These are phyloP conservation scores for Amblyjoppa fuscipennis DNA, from an alignment of 2,888 invertebrate species.

Conservation along the genomic window DNA sequence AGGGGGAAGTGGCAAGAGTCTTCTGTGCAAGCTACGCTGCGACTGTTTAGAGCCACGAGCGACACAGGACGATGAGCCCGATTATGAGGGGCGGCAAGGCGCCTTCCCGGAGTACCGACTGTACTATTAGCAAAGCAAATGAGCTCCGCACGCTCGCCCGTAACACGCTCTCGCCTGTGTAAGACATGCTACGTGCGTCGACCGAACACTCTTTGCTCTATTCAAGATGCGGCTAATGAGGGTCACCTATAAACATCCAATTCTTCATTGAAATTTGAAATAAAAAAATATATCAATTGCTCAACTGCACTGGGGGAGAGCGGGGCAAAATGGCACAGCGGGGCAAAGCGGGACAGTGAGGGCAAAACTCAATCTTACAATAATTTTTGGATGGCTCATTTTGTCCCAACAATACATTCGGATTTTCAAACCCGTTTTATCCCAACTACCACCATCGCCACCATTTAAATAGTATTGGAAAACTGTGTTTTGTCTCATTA, in stretches of 20 bases:
- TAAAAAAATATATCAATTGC: neutral
- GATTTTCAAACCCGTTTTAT: too few relatives aligned
- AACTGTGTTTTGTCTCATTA: neutral
- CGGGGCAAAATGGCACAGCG: too few relatives aligned
- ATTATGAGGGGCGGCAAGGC: conserved; percentile 51
- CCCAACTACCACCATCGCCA: too few relatives aligned
- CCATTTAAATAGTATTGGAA: too few relatives aligned
- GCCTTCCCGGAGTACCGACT: conserved; percentile 28
- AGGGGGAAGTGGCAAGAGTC: conserved; percentile 12
- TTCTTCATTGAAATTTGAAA: neutral
- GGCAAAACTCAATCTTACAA: too few relatives aligned
- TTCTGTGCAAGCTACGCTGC: conserved; percentile 19
- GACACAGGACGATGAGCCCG: conserved; percentile 62
- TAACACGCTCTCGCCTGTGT: conserved; percentile 71
- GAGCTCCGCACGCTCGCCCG: conserved; percentile 70
- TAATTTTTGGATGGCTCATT: too few relatives aligned
- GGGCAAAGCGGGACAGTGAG: too few relatives aligned
- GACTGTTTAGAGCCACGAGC: conserved; percentile 18
- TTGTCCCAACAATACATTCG: too few relatives aligned
- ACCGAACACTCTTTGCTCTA: neutral
- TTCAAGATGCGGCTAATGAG: neutral
- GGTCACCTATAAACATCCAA: conserved; percentile 13
- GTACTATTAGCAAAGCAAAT: conserved; percentile 80
- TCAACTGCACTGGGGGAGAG: too few relatives aligned
- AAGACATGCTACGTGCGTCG: conserved; percentile 59